Evolutionary conservation across 2,113 vertebrate species (phyloP).

Genomic region (Rhinoderma darwinii): DNA sequence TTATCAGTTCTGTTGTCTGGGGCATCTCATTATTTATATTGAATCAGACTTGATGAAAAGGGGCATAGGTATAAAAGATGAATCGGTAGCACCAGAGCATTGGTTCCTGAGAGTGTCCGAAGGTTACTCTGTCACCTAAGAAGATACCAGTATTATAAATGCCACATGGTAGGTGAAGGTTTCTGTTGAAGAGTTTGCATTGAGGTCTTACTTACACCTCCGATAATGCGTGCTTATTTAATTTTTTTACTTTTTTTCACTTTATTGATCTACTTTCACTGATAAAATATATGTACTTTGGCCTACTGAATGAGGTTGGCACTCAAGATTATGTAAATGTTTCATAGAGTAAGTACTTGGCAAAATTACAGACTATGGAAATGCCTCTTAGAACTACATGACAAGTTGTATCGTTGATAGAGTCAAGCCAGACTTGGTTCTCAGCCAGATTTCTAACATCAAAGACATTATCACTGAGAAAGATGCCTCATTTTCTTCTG

Average conservation of each 20-base stretch:
- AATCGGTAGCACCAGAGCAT: background rate
- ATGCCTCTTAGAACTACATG: constrained; percentile 1
- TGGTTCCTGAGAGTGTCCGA: too few relatives aligned
- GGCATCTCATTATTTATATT: too few relatives aligned
- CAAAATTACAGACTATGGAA: background rate
- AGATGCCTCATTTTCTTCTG: constrained; percentile 42
- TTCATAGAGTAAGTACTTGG: background rate
- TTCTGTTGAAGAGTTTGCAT: too few relatives aligned
- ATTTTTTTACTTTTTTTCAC: background rate
- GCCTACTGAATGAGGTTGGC: background rate
- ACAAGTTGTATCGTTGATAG: constrained; percentile 35
- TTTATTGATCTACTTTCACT: background rate
- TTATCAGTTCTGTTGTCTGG: too few relatives aligned
- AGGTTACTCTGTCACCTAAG: too few relatives aligned
- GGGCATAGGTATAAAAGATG: background rate
- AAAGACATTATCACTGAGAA: constrained; percentile 37
- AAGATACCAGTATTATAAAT: too few relatives aligned
- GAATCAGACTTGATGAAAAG: background rate
- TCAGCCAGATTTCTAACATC: constrained; percentile 34
- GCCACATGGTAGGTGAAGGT: too few relatives aligned
- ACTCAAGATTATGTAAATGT: background rate
- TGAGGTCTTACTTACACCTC: too few relatives aligned
- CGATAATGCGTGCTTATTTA: too few relatives aligned
- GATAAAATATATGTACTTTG: background rate
- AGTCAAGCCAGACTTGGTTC: constrained; percentile 39